phyloP scores from a whole-genome alignment of 2,888 invertebrate species.

The Synergus itoensis region DNA sequence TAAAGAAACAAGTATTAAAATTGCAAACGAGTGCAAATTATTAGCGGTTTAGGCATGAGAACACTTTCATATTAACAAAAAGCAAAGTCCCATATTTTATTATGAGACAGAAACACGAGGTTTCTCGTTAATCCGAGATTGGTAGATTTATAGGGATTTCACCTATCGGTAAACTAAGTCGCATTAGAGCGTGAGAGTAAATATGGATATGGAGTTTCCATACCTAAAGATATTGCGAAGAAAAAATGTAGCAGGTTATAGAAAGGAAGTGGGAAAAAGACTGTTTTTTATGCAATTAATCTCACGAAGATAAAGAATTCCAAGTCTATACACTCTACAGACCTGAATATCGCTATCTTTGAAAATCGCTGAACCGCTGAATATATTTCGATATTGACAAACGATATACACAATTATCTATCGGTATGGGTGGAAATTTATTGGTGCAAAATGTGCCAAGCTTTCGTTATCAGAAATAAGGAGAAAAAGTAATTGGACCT shows the following conservation, averaged over 20 bases:
- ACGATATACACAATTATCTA: constrained; percentile 8
- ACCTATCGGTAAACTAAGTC: constrained; percentile 3
- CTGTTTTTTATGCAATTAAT: constrained; percentile 5
- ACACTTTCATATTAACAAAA: constrained; percentile 35
- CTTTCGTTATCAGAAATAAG: neutral
- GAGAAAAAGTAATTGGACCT: neutral
- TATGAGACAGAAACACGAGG: constrained; percentile 33
- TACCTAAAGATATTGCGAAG: constrained; percentile 14
- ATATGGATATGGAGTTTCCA: constrained; percentile 15
- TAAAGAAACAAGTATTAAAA: constrained; percentile 1
- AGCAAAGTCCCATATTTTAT: constrained; percentile 33
- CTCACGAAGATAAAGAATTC: constrained; percentile 31
- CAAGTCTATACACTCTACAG: constrained; percentile 7
- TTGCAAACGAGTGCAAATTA: constrained; percentile 1
- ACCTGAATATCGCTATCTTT: neutral
- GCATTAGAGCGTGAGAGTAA: constrained; percentile 37
- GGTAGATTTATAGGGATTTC: constrained; percentile 40
- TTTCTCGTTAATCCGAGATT: constrained; percentile 35
- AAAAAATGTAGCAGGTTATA: constrained; percentile 34
- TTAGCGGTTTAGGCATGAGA: neutral
- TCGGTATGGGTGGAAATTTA: neutral
- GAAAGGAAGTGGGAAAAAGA: constrained; percentile 7
- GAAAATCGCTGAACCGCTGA: neutral
- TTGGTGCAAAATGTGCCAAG: neutral
- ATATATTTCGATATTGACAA: constrained; percentile 28